A percentile compares a stretch with the other conserved stretches of the same genome.
These are phyloP conservation scores for Pluvianellus socialis DNA, from an alignment of 2,113 vertebrate species.

Conservation along the genomic window DNA sequence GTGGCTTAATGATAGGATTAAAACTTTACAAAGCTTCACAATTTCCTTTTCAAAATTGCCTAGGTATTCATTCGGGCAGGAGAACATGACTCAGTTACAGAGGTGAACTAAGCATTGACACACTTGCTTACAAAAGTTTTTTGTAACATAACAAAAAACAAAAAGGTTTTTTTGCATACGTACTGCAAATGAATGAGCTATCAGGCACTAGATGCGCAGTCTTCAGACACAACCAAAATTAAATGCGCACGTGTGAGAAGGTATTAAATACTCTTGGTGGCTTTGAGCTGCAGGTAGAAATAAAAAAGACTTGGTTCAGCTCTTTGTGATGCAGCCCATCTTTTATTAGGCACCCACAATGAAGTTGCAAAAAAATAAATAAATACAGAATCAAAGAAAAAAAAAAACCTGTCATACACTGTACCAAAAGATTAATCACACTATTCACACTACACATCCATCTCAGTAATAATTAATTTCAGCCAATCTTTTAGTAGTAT, in stretches of 20 bases:
- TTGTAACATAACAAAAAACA: not conserved
- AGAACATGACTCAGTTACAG: not conserved
- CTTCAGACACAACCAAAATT: not conserved
- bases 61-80: not conserved
- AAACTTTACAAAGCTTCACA: not conserved
- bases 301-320: not conserved
- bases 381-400: not conserved
- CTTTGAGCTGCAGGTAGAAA: not conserved
- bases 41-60: not conserved
- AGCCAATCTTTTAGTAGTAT: not conserved
- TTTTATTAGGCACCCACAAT: not conserved
- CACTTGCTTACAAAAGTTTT: not conserved
- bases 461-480: not conserved
- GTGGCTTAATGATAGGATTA: not conserved
- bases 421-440: not conserved
- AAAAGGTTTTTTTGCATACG: not conserved
- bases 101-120: not conserved
- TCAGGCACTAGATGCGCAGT: not conserved
- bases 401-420: not conserved
- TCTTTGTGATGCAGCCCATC: not conserved
- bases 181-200: not conserved
- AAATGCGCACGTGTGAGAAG: not conserved
- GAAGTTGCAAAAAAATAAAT: not conserved
- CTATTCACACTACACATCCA: not conserved
- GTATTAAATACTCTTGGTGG: not conserved